Evolutionary conservation across 2,888 invertebrate genomes (phyloP), one percentile per base, ranked within the genome.

Genomic region (Andrena flavipes): DNA sequence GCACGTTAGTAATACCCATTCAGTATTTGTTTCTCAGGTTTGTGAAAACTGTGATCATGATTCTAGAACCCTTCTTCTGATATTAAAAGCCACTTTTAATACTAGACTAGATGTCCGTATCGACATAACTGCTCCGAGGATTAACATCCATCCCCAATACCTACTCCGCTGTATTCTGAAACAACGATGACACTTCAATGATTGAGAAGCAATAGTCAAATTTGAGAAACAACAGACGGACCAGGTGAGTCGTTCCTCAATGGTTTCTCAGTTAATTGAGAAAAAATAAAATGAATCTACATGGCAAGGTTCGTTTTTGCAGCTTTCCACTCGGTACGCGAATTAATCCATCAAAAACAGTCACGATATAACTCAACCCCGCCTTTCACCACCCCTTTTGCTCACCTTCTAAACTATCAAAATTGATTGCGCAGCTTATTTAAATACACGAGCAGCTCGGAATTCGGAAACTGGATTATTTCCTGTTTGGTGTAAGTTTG

Each of bases 271-370:
- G 33, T 67, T 73, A 86, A 76, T 76, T 70, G 23, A 16, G 82
- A 69, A 84, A 86, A 87, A 90, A 89, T 84, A 72, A 76, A 89
- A 88, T 82, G 79, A 87, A 84, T 48, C 48, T 81, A 76, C 88
- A 86, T 86, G 83, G 81, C 84, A 84, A 85, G 88, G 85, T 82
- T 87, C 74, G 88, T 89, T 87, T 86, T 89, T 87, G 89, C 74
- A 85, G 80, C 91, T 87, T 91, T 92, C 92, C 89, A 87, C 88
- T 92, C 88, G 84, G 86, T 88, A 90, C 89, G 88, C 87, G 91
- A 92, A 92, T 92, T 92, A 92, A 92, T 92, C 91, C 91, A 92
- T 92, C 92, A 92, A 91, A 42, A 91, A 91, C 89, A 87, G 87
- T 87, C 88, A 87, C 89, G 86, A 84, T 87, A 89, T 87, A 87